These are phyloP conservation scores for Magallana nippona DNA, from an alignment of 2,888 invertebrate species.

Conservation along the genomic window DNA sequence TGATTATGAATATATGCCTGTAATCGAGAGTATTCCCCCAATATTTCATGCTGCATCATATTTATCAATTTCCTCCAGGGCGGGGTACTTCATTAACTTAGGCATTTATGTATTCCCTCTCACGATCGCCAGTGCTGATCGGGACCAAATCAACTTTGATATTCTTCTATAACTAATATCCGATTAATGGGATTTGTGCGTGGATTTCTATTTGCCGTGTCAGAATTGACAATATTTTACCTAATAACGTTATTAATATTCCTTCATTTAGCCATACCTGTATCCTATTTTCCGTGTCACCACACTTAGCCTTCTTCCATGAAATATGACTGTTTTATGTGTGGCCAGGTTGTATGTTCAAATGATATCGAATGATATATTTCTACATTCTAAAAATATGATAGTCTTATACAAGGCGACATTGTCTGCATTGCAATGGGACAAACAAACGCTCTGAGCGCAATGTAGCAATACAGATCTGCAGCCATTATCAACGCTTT, in stretches of 20 bases:
- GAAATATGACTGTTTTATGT: constrained; percentile 22
- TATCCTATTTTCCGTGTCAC: constrained; percentile 13
- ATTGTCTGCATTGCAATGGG: no score
- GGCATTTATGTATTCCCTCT: constrained; percentile 8
- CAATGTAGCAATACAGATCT: no score
- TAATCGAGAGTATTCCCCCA: constrained; percentile 13
- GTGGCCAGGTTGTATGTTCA: not conserved
- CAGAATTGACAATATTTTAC: constrained; percentile 35
- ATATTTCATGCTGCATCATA: constrained; percentile 31
- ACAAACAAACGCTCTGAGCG: no score
- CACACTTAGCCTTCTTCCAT: not conserved
- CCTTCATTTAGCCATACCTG: constrained; percentile 1
- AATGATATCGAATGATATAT: not conserved
- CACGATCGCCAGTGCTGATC: constrained; percentile 16
- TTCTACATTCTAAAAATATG: not conserved
- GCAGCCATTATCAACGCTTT: no score
- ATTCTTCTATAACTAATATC: constrained; percentile 35
- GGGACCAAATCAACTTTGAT: constrained; percentile 28
- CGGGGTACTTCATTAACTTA: constrained; percentile 20
- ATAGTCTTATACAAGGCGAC: no score
- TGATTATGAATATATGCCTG: constrained; percentile 15
- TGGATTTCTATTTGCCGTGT: constrained; percentile 31
- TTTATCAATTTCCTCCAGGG: constrained; percentile 24
- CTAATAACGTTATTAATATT: constrained; percentile 35
- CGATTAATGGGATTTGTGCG: constrained; percentile 29